phyloP scores from a whole-genome alignment of 2,797 vertebrate species.

The Sebastiscus albofasciatus region DNA sequence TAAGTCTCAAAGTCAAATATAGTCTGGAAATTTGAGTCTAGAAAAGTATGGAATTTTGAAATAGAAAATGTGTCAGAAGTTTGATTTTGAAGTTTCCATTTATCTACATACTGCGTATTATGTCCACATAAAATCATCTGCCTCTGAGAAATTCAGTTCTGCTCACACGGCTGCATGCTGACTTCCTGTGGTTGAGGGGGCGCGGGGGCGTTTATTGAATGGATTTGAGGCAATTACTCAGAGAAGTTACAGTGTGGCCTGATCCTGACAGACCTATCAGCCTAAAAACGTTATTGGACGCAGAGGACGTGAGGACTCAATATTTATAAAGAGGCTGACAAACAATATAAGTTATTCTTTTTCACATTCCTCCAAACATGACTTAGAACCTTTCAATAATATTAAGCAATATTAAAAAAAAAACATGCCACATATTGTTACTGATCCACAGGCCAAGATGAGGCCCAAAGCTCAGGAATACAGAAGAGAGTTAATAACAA shows the following conservation, averaged over 20 bases:
- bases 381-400: not conserved
- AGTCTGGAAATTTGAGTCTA: not conserved
- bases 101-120: not conserved
- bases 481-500: no score
- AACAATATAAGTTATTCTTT: not conserved
- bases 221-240: conserved; percentile 30
- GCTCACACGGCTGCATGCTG: not conserved
- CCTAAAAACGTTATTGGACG: not conserved
- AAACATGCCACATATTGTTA: not conserved
- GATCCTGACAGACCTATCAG: not conserved
- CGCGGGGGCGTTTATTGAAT: not conserved
- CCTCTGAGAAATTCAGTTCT: conserved; percentile 1
- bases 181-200: conserved; percentile 23
- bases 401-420: not conserved
- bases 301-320: not conserved
- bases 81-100: not conserved
- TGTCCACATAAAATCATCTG: not conserved
- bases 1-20: not conserved
- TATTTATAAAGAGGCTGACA: not conserved
- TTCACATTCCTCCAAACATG: not conserved
- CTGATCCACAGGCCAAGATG: not conserved
- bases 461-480: not conserved
- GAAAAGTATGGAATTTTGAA: not conserved
- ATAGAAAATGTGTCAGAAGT: not conserved
- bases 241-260: not conserved